A percentile compares a stretch with the other conserved stretches of the same genome.
Conservation (phyloP, 2,888 invertebrate genomes). For the Pristionchus mayeri region DNA sequence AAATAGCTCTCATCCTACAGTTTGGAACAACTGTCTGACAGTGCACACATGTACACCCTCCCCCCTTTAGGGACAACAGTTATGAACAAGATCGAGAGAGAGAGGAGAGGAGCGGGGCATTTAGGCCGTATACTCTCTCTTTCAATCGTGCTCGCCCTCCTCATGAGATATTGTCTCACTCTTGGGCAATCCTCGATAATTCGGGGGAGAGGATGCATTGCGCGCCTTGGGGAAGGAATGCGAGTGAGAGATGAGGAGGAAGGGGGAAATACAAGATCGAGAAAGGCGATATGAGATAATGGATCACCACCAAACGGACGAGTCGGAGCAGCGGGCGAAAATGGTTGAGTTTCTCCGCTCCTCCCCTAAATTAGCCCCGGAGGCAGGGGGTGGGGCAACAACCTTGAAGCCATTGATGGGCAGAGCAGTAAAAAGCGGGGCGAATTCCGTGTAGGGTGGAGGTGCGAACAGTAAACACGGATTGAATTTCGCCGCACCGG, state of each 20-base stretch:
- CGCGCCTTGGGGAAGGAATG: slow-evolving; percentile 26
- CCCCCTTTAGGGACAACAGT: slow-evolving; percentile 25
- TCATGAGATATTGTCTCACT: slow-evolving; percentile 37
- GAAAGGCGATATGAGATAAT: slow-evolving; percentile 23
- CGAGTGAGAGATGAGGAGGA: background rate
- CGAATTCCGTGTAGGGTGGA: background rate
- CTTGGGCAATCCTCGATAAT: slow-evolving; percentile 11
- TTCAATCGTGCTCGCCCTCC: slow-evolving; percentile 10
- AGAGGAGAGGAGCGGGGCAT: slow-evolving; percentile 28
- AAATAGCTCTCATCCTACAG: no score
- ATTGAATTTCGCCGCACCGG: background rate
- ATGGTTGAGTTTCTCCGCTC: background rate
- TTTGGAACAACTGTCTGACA: background rate
- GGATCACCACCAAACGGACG: background rate
- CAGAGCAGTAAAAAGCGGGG: background rate
- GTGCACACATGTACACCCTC: background rate
- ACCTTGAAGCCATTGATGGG: slow-evolving; percentile 13
- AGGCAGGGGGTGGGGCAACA: background rate
- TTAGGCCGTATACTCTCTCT: slow-evolving; percentile 39
- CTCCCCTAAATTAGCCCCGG: slow-evolving; percentile 1
- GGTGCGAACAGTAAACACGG: slow-evolving; percentile 26
- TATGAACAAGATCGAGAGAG: slow-evolving; percentile 28
- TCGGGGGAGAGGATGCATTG: background rate
- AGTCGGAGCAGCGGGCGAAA: background rate
- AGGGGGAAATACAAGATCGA: slow-evolving; percentile 20